phyloP scores from a whole-genome alignment of 1,140 invertebrate genomes.

The Pissodes strobi region DNA sequence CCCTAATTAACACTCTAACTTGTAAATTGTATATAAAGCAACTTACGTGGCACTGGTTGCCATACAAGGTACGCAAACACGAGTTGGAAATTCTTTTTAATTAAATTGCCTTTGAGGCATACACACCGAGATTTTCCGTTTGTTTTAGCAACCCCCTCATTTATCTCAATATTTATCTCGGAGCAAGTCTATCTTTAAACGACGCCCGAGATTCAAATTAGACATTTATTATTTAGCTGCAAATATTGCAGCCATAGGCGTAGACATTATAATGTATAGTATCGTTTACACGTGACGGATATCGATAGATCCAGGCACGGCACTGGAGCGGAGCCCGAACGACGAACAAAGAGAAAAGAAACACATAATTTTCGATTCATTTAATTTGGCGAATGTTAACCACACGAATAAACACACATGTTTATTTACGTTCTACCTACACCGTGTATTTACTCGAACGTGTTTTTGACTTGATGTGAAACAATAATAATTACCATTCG shows the following conservation, averaged over 20 bases:
- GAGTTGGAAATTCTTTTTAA: conserved; percentile 19
- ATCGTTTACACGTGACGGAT: no score
- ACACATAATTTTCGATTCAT: conserved; percentile 15
- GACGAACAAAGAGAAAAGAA: no score
- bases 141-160: conserved; percentile 17
- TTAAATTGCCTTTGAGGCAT: conserved; percentile 14
- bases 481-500: no score
- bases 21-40: no score
- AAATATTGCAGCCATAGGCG: no score
- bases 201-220: conserved; percentile 27
- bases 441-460: conserved; percentile 13
- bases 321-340: no score
- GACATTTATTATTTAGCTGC: conserved; percentile 36
- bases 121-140: conserved; percentile 4
- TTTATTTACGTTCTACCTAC: conserved; percentile 10
- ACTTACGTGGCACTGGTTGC: no score
- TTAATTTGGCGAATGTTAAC: conserved; percentile 20
- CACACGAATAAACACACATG: conserved; percentile 19
- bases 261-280: no score
- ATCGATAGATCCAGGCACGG: no score
- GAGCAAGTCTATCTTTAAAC: not conserved
- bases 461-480: conserved; percentile 8
- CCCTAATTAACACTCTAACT: no score
- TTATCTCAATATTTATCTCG: conserved; percentile 20
- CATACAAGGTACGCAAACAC: no score